These are phyloP conservation scores for Drosophila pseudoobscura DNA, from an alignment of 1,140 invertebrate genomes.

Conservation along the genomic window DNA sequence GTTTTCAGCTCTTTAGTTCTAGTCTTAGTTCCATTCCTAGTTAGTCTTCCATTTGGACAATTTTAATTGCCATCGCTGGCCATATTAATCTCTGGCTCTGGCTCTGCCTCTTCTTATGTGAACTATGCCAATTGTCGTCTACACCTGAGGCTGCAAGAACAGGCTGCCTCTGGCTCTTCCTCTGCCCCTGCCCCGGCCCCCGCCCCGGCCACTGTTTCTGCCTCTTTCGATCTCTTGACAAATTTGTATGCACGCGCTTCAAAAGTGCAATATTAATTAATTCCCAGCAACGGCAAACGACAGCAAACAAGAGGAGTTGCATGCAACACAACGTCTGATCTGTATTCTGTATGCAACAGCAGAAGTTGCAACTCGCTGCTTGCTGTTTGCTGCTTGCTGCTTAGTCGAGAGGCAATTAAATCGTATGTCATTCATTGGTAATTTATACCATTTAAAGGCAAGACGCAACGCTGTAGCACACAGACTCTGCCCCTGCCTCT, in stretches of 20 bases:
- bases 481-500: too few relatives aligned
- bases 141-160: slow-evolving; percentile 43
- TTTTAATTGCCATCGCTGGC: slow-evolving; percentile 72
- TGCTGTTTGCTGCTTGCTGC: slow-evolving; percentile 46
- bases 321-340: slow-evolving; percentile 42
- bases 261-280: slow-evolving; percentile 83
- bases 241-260: slow-evolving; percentile 83
- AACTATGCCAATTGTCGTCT: slow-evolving; percentile 78
- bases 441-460: slow-evolving; percentile 82
- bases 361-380: slow-evolving; percentile 45
- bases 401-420: slow-evolving; percentile 79
- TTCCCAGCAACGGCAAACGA: slow-evolving; percentile 65
- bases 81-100: slow-evolving; percentile 16
- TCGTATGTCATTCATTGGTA: slow-evolving; percentile 83
- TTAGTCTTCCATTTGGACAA: slow-evolving; percentile 10
- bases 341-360: slow-evolving; percentile 38
- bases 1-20: too few relatives aligned
- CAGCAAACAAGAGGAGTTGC: slow-evolving; percentile 21
- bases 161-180: too few relatives aligned
- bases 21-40: slow-evolving; percentile 13
- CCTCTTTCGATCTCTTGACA: slow-evolving; percentile 57
- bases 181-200: not conserved
- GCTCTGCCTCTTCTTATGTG: slow-evolving; percentile 47
- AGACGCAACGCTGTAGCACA: slow-evolving; percentile 24
- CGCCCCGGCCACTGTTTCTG: slow-evolving; percentile 4